Evolutionary conservation across 1,140 invertebrate species (phyloP).

Genomic region (Aricia agestis): DNA sequence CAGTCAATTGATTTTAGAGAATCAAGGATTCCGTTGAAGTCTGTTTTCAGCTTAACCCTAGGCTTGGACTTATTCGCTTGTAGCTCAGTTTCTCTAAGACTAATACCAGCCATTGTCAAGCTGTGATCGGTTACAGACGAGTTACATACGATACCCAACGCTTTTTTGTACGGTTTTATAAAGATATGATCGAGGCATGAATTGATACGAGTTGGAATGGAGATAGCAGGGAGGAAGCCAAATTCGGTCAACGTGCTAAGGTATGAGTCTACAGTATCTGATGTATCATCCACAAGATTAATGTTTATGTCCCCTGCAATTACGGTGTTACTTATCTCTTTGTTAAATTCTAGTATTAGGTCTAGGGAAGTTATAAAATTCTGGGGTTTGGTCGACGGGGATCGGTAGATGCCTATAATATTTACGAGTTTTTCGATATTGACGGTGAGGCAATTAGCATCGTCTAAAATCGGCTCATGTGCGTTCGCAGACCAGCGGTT

Average conservation of each 20-base stretch:
- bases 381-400: background rate
- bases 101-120: too few relatives aligned
- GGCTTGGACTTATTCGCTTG: too few relatives aligned
- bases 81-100: too few relatives aligned
- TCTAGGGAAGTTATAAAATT: background rate
- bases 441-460: background rate
- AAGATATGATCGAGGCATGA: too few relatives aligned
- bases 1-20: background rate
- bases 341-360: background rate
- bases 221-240: background rate
- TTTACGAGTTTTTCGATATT: background rate
- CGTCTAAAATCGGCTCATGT: background rate
- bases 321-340: background rate
- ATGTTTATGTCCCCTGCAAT: background rate
- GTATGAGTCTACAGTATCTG: background rate
- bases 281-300: background rate
- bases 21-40: background rate
- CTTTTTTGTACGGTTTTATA: too few relatives aligned
- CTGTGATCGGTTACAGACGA: too few relatives aligned
- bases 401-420: background rate
- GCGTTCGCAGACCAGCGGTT: background rate
- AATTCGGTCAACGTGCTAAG: background rate
- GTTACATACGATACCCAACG: too few relatives aligned
- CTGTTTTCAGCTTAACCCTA: background rate
- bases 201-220: background rate